phyloP scores from a whole-genome alignment of 2,797 vertebrate species.

The Triplophysa yarkandensis region DNA sequence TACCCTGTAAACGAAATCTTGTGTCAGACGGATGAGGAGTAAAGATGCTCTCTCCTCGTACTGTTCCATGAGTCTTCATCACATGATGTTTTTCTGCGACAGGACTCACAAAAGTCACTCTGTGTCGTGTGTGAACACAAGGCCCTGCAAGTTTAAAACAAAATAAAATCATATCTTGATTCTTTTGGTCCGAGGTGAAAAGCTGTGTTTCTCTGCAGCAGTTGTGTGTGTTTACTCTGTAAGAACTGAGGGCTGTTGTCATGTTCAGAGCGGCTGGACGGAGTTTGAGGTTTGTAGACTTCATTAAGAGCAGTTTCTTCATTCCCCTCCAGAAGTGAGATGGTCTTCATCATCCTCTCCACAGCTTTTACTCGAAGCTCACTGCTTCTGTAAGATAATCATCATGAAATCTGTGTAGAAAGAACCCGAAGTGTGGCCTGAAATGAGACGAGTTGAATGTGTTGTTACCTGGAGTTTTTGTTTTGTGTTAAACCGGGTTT shows the following conservation, averaged over 20 bases:
- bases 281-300: conserved; percentile 55
- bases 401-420: neutral
- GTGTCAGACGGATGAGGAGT: conserved; percentile 71
- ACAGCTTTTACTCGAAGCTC: conserved; percentile 67
- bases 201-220: no score
- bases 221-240: conserved; percentile 11
- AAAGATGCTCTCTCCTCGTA: conserved; percentile 62
- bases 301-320: conserved; percentile 78
- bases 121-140: conserved; percentile 32
- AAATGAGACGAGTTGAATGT: neutral
- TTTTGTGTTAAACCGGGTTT: conserved; percentile 43
- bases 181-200: neutral
- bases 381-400: conserved; percentile 64
- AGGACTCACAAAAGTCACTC: conserved; percentile 68
- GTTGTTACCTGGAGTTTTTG: conserved; percentile 61
- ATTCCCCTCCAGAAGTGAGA: conserved; percentile 67
- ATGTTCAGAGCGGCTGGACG: neutral
- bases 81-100: conserved; percentile 56
- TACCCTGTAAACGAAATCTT: neutral
- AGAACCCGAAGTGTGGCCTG: neutral
- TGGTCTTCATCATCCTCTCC: conserved; percentile 67
- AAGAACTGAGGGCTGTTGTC: neutral
- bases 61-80: conserved; percentile 54
- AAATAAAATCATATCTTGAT: neutral
- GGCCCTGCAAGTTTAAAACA: conserved; percentile 24